Evolutionary conservation across 2,888 invertebrate species (phyloP), one percentile per base, ranked within the genome.

Genomic region (Microdon myrmicae): DNA sequence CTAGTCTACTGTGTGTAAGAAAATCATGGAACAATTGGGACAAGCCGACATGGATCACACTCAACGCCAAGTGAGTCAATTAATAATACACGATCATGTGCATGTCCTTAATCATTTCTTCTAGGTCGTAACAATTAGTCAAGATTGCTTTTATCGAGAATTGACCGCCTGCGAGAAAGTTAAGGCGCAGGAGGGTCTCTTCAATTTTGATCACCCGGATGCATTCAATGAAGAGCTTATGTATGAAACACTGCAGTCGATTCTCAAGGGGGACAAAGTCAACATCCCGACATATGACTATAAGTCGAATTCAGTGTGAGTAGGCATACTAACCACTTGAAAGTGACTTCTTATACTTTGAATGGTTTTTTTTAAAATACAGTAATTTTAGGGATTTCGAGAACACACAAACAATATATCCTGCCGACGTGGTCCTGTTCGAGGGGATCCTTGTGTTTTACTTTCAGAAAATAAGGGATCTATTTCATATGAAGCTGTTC

Each of bases 391-490:
- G 85, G 22, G 80, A 85, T 68, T 83, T 83, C 68, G 84, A 89
- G 73, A 87, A 88, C 67, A 83, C 85, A 51, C 85, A 90, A 66
- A 90, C 89, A 1, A 91, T 97, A 70, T 94, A 96, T 79, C 95
- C 95, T 2, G 95, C 96, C 0, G 98, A 99, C 79, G 98, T 99
- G 54, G 95, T 98, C 6, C 83, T 98, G 4, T 92, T 97, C 71
- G 99, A 99, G 81, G 99, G 99, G 12, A 99, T 99, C 78, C 85
- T 99, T 51, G 94, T 96, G 23, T 99, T 99, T 82, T 98, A 98
- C 82, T 96, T 96, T 80, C 92, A 94, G 0, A 92, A 94, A 77
- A 90, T 99, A 64, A 83, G 97, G 41, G 91, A 96, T 59, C 82
- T 97, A 55, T 99, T 98, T 82, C 94, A 98, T 80, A 97, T 99